Percentiles rank a stretch among this genome's conserved stretches.
Conservation (phyloP, 2,888 invertebrate species). For the Hanleya hanleyi region DNA sequence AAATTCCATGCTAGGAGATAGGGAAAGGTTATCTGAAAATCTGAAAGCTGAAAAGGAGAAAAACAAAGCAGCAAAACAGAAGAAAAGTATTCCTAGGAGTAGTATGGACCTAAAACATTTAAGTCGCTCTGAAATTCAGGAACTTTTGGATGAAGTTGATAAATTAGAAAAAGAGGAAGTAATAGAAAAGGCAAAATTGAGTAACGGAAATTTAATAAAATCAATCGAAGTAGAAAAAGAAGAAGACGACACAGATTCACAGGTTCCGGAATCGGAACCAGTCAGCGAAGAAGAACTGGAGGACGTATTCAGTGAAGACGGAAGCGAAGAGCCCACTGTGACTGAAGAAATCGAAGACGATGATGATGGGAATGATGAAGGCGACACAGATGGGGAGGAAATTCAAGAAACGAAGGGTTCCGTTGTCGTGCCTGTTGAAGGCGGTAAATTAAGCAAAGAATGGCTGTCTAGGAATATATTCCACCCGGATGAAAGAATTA, state of each 20-base stretch:
- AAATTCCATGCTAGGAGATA: background rate
- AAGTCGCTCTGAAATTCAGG: background rate
- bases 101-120: background rate
- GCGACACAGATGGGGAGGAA: background rate
- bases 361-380: slow-evolving; percentile 11
- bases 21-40: background rate
- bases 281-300: slow-evolving; percentile 6
- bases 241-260: background rate
- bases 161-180: slow-evolving; percentile 12
- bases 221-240: background rate
- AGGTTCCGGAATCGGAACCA: background rate
- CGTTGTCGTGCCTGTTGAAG: background rate
- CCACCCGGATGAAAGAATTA: background rate
- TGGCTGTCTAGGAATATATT: background rate
- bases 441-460: background rate
- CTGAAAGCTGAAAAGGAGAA: background rate
- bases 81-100: background rate
- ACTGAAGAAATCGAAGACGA: slow-evolving; percentile 20
- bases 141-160: slow-evolving; percentile 6
- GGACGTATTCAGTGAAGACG: slow-evolving; percentile 15
- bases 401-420: background rate
- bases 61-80: background rate
- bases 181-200: background rate
- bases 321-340: no score
- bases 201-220: background rate